Percentiles rank a stretch among this genome's conserved stretches.
phyloP scores from a whole-genome alignment of 37 sponge, comb jelly and placozoan genomes.

The Theonella swinhoei region DNA sequence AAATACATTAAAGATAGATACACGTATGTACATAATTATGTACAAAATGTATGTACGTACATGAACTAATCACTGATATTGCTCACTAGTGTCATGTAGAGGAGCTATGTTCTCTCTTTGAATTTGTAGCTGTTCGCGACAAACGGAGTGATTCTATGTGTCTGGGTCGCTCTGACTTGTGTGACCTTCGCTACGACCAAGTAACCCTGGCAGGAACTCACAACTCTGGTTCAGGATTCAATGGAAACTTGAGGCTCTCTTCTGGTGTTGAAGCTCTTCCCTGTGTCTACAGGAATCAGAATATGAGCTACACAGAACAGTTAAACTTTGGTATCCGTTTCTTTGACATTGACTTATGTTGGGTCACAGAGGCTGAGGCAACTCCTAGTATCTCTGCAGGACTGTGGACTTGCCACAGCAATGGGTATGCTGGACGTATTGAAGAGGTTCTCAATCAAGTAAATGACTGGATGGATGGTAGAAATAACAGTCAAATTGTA shows the following conservation, averaged over 20 bases:
- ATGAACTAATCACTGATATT: no score
- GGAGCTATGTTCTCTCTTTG: no score
- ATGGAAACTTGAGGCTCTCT: background rate
- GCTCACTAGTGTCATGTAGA: no score
- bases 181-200: slow-evolving; percentile 36
- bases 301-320: slow-evolving; percentile 1
- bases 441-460: slow-evolving; percentile 8
- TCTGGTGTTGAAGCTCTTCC: background rate
- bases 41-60: no score
- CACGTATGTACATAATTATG: no score
- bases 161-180: slow-evolving; percentile 5
- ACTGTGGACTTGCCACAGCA: slow-evolving; percentile 29
- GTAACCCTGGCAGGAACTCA: slow-evolving; percentile 38
- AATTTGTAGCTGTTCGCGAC: background rate
- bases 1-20: no score
- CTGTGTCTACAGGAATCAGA: slow-evolving; percentile 28
- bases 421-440: slow-evolving; percentile 17
- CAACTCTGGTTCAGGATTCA: slow-evolving; percentile 30
- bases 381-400: background rate
- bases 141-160: background rate
- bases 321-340: slow-evolving; percentile 26
- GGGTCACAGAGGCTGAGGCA: background rate
- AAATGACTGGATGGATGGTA: slow-evolving; percentile 27
- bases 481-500: slow-evolving; percentile 12
- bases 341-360: slow-evolving; percentile 32